phyloP scores from a whole-genome alignment of 2,797 vertebrate species.

The Taenioides sp. region DNA sequence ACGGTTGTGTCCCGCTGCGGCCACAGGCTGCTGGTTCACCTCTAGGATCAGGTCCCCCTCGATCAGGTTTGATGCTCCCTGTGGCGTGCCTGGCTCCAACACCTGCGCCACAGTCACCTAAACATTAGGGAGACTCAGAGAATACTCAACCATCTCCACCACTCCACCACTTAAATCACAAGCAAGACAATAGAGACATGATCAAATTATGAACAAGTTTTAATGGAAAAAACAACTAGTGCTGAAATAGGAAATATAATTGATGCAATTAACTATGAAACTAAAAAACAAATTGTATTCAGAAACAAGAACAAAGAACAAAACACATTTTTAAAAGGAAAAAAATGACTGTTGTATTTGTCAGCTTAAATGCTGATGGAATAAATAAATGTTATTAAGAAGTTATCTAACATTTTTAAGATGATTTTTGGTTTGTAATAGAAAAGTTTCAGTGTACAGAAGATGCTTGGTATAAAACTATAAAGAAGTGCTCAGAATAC shows the following conservation, averaged over 20 bases:
- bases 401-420: too few species aligned
- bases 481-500: not conserved
- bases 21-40: conserved; percentile 98
- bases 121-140: conserved; percentile 4
- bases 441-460: not conserved
- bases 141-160: not conserved
- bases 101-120: conserved; percentile 68
- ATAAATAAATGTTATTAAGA: not conserved
- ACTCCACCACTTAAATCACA: not conserved
- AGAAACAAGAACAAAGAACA: not conserved
- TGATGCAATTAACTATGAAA: not conserved
- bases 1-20: conserved; percentile 93
- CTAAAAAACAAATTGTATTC: not conserved
- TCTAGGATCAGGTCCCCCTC: conserved; percentile 99
- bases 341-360: not conserved
- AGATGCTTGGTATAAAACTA: not conserved
- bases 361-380: not conserved
- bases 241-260: not conserved
- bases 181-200: not conserved
- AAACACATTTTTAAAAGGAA: not conserved
- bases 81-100: conserved; percentile 85
- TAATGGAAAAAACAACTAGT: not conserved
- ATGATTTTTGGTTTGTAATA: too few species aligned
- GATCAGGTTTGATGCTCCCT: conserved; percentile 91
- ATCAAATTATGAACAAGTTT: not conserved